Conservation (phyloP, 2,888 invertebrate species). For the Drosophila recens region DNA sequence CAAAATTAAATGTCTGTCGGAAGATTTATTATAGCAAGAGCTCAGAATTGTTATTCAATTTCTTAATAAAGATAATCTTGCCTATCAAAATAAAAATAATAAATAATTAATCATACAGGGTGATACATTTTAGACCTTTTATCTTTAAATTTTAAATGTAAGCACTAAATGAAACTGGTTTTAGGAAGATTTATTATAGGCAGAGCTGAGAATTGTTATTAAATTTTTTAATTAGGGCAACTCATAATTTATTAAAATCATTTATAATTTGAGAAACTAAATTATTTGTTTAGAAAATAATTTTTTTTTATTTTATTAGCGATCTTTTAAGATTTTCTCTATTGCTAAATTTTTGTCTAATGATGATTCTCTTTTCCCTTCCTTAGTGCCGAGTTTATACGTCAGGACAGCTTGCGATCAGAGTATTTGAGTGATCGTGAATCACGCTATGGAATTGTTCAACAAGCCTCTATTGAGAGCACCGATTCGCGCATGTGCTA, state of each 20-base stretch:
- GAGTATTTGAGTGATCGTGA: constrained; percentile 96
- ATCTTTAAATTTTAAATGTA: not conserved
- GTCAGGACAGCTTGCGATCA: constrained; percentile 95
- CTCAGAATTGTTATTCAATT: not conserved
- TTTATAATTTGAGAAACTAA: no score
- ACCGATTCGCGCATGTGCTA: constrained; percentile 97
- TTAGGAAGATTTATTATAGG: not conserved
- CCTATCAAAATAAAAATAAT: no score
- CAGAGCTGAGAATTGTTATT: not conserved
- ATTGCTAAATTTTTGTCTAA: no score
- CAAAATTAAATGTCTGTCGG: no score
- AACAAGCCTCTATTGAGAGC: constrained; percentile 97
- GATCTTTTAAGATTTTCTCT: no score
- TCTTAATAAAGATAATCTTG: no score
- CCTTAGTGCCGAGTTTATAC: constrained; percentile 92
- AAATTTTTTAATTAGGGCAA: not conserved
- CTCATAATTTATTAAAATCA: no score
- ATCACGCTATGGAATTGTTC: constrained; percentile 94
- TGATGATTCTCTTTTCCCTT: constrained; percentile 53
- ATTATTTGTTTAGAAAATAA: no score
- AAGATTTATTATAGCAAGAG: not conserved
- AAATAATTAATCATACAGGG: no score
- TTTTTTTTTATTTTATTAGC: no score
- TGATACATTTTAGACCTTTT: not conserved
- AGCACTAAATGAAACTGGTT: not conserved